Conservation (phyloP, 2,797 vertebrate genomes). For the Lutjanus campechanus region DNA sequence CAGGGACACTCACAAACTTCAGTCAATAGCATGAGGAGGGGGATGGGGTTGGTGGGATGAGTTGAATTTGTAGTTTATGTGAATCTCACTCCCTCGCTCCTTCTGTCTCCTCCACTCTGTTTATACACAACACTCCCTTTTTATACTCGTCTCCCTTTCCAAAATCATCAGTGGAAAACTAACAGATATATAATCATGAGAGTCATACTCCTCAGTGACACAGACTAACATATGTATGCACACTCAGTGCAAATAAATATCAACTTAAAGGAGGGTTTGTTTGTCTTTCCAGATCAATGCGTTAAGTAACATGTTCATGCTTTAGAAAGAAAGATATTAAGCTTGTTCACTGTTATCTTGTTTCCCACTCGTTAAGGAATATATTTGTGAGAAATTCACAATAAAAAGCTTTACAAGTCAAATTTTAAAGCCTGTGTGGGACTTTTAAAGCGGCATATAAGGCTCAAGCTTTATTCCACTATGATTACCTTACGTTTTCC, state of each 20-base stretch:
- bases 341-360: background rate
- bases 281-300: conserved; percentile 57
- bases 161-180: conserved; percentile 59
- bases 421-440: background rate
- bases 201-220: conserved; percentile 30
- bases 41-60: conserved; percentile 38
- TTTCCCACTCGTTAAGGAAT: background rate
- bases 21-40: conserved; percentile 39
- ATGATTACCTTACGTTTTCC: background rate
- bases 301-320: conserved; percentile 10
- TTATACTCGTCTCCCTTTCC: conserved; percentile 30
- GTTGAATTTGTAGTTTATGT: conserved; percentile 79
- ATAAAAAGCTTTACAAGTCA: background rate
- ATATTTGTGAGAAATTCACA: background rate
- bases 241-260: conserved; percentile 2
- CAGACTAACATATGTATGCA: conserved; percentile 3
- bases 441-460: background rate
- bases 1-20: conserved; percentile 57
- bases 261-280: conserved; percentile 41
- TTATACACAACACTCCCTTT: conserved; percentile 65
- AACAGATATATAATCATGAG: conserved; percentile 45
- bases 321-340: background rate
- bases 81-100: conserved; percentile 57
- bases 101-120: conserved; percentile 61
- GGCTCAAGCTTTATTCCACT: background rate